A percentile compares a stretch with the other conserved stretches of the same genome.
phyloP scores from a whole-genome alignment of 2,113 vertebrate species.

The Bucco capensis region DNA sequence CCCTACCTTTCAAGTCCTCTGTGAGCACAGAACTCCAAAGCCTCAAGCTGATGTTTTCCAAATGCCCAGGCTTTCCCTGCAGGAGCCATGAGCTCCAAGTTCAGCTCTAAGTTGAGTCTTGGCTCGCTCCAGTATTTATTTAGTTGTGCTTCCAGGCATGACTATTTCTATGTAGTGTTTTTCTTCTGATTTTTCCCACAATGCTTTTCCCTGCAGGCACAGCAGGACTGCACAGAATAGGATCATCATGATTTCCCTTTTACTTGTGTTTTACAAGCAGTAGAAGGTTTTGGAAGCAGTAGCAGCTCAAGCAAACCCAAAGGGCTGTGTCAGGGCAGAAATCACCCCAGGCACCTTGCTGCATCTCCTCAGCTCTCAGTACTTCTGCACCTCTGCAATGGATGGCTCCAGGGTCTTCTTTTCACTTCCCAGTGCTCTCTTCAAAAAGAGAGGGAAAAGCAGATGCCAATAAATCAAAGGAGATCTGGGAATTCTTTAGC shows the following conservation, averaged over 20 bases:
- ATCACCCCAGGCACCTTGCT: accelerated
- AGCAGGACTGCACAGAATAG: not conserved
- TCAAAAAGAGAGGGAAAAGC: not conserved
- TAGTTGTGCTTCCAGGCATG: not conserved
- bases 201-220: not conserved
- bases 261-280: not conserved
- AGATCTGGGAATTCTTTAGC: not conserved
- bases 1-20: not conserved
- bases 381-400: not conserved
- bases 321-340: no score
- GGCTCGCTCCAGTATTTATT: not conserved
- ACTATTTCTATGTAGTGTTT: not conserved
- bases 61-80: not conserved
- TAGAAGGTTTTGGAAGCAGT: not conserved
- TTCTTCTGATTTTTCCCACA: not conserved
- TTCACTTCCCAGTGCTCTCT: not conserved
- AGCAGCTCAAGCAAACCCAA: not conserved
- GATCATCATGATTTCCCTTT: not conserved
- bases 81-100: not conserved
- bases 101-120: not conserved
- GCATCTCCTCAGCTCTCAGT: not conserved
- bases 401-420: not conserved
- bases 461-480: not conserved
- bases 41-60: not conserved
- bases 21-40: not conserved